Percentiles rank a stretch among this genome's conserved stretches.
These are phyloP conservation scores for Aphidoletes aphidimyza DNA, from an alignment of 2,888 invertebrate species.

Conservation along the genomic window DNA sequence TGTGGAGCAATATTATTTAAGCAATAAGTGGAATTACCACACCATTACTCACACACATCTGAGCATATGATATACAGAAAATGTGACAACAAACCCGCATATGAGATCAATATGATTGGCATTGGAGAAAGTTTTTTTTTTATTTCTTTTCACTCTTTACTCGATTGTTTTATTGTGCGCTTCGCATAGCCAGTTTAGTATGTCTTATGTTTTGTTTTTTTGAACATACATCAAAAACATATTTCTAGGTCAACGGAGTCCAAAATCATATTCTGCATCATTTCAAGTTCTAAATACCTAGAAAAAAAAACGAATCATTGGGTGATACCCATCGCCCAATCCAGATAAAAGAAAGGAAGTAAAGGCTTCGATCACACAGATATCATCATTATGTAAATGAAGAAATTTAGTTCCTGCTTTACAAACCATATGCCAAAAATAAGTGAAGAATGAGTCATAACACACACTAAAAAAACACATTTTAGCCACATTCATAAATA, in stretches of 20 bases:
- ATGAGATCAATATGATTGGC: constrained; percentile 23
- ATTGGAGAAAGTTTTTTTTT: constrained; percentile 48
- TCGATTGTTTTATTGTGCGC: neutral
- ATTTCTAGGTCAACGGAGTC: constrained; percentile 5
- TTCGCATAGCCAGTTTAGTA: neutral
- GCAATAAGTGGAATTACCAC: constrained; percentile 46
- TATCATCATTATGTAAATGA: neutral
- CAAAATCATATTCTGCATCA: too few relatives aligned
- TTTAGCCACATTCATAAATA: too few relatives aligned
- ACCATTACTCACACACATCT: neutral
- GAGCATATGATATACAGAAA: neutral
- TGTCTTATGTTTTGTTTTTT: neutral
- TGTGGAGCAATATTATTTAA: neutral
- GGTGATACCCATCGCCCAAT: too few relatives aligned
- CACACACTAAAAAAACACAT: too few relatives aligned
- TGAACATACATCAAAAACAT: neutral
- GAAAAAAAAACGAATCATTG: too few relatives aligned
- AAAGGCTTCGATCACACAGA: neutral
- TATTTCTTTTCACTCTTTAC: constrained; percentile 31
- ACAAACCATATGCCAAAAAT: too few relatives aligned
- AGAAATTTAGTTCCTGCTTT: neutral
- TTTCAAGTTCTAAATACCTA: too few relatives aligned
- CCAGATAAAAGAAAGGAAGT: too few relatives aligned
- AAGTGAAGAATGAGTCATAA: too few relatives aligned
- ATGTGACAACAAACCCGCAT: constrained; percentile 34